Conservation (phyloP, 2,113 vertebrate species). For the Synodontis membranacea region DNA sequence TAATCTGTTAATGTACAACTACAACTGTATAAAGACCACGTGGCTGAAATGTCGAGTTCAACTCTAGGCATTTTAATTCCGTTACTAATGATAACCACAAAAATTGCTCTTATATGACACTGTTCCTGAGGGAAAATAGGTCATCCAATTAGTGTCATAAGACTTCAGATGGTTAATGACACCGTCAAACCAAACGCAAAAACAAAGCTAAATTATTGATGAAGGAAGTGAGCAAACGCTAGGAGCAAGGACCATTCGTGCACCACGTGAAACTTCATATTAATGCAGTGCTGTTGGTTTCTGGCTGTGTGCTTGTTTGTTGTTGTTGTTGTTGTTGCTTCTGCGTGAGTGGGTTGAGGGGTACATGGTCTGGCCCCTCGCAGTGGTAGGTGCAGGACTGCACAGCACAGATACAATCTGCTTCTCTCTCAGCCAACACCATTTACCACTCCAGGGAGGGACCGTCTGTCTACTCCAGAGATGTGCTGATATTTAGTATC, state of each 20-base stretch:
- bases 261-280: neutral
- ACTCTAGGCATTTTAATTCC: neutral
- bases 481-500: neutral
- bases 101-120: neutral
- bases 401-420: slow-evolving; percentile 3
- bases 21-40: too few species aligned
- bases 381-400: neutral
- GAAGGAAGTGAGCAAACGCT: neutral
- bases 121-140: neutral
- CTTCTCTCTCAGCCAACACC: slow-evolving; percentile 14
- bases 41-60: neutral
- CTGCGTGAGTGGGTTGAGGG: neutral
- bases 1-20: neutral
- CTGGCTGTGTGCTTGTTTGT: neutral
- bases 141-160: neutral
- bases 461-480: neutral
- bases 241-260: neutral
- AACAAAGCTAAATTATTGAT: neutral
- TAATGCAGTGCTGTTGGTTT: neutral
- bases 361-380: neutral
- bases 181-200: neutral
- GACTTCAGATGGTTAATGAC: neutral
- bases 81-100: neutral
- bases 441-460: slow-evolving; percentile 20
- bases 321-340: neutral